These are phyloP conservation scores for Pseudomyrmex flavicornis DNA, from an alignment of 1,140 invertebrate species.

Conservation along the genomic window DNA sequence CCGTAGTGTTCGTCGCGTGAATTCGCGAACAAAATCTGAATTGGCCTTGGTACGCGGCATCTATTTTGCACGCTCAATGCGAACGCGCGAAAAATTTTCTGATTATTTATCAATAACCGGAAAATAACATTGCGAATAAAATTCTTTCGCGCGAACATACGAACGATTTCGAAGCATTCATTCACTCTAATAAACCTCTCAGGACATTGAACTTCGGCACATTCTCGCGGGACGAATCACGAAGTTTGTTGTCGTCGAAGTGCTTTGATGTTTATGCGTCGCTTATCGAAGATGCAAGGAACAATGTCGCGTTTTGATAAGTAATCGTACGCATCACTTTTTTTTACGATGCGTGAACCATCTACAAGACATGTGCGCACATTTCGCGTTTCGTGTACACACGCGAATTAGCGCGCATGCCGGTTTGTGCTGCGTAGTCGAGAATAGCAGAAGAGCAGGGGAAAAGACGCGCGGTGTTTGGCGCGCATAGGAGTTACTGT, in stretches of 20 bases:
- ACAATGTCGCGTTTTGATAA: neutral
- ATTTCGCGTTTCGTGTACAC: neutral
- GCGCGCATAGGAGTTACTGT: slow-evolving; percentile 39
- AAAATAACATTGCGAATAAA: neutral
- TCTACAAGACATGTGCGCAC: neutral
- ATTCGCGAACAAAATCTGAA: slow-evolving; percentile 34
- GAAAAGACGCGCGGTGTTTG: slow-evolving; percentile 27
- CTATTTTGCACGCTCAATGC: neutral
- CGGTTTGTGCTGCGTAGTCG: slow-evolving; percentile 9
- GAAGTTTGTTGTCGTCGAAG: slow-evolving; percentile 15
- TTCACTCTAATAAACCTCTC: slow-evolving; percentile 29
- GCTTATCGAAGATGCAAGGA: slow-evolving; percentile 3
- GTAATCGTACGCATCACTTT: slow-evolving; percentile 10
- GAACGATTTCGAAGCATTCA: slow-evolving; percentile 12
- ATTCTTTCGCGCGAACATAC: slow-evolving; percentile 12
- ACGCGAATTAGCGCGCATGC: neutral
- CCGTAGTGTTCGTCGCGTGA: slow-evolving; percentile 55
- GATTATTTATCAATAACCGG: slow-evolving; percentile 20
- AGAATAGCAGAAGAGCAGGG: neutral
- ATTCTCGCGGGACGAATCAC: slow-evolving; percentile 44
- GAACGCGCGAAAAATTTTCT: slow-evolving; percentile 4
- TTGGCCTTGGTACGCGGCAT: slow-evolving; percentile 12
- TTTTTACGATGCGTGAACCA: slow-evolving; percentile 2
- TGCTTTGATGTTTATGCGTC: slow-evolving; percentile 21
- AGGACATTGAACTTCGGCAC: slow-evolving; percentile 35